These are phyloP conservation scores for Carduelis carduelis DNA, from an alignment of 2,797 vertebrate genomes.

Conservation along the genomic window DNA sequence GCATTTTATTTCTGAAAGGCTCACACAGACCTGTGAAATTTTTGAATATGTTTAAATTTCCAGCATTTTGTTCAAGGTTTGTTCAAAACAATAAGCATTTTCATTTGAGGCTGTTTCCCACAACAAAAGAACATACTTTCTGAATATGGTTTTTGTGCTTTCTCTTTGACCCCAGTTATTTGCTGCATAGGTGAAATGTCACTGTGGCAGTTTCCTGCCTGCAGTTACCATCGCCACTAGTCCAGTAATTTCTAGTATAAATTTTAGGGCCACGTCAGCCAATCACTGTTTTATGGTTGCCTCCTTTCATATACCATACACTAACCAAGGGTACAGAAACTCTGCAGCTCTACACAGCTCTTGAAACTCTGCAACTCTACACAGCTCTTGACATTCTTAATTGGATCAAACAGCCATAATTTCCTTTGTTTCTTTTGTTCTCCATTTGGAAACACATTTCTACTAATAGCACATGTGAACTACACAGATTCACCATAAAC, in stretches of 20 bases:
- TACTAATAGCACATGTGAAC: background rate
- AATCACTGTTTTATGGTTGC: background rate
- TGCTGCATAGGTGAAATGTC: background rate
- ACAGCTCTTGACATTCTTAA: background rate
- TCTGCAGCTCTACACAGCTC: background rate
- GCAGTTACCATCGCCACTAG: background rate
- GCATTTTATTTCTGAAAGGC: background rate
- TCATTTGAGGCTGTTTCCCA: background rate
- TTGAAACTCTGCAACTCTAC: background rate
- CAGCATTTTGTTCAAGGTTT: background rate
- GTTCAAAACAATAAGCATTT: background rate
- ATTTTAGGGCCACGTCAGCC: background rate
- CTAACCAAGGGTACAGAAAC: background rate
- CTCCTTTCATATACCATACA: background rate
- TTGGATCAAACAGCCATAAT: background rate
- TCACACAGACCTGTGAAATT: background rate
- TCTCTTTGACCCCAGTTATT: slow-evolving; percentile 1
- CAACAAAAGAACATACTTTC: background rate
- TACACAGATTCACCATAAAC: background rate
- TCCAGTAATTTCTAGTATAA: background rate
- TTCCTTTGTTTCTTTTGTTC: background rate
- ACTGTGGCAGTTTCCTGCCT: background rate
- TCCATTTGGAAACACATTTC: background rate
- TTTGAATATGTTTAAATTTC: background rate
- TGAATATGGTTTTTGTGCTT: background rate